phyloP scores from a whole-genome alignment of 2,113 vertebrate species.

The Columba livia region DNA sequence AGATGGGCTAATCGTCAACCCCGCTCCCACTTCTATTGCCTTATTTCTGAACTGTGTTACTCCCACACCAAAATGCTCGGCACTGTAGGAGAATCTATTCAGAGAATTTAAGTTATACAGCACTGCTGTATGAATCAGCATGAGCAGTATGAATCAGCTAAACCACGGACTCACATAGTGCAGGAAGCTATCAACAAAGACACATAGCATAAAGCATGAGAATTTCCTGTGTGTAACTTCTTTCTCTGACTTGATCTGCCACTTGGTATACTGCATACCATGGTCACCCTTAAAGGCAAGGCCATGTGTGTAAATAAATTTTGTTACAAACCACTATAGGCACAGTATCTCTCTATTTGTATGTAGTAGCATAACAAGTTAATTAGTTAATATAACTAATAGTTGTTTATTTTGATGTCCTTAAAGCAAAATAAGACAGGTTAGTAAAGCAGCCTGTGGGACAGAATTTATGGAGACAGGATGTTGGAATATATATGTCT shows the following conservation, averaged over 20 bases:
- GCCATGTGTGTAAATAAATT: neutral
- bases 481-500: neutral
- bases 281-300: neutral
- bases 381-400: too few relatives aligned
- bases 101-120: neutral
- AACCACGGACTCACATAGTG: fast-evolving
- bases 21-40: neutral
- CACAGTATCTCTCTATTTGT: neutral
- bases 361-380: neutral
- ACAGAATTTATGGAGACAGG: neutral
- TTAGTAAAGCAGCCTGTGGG: neutral
- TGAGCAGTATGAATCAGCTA: neutral
- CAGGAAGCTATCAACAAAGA: neutral
- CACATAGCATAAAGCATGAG: neutral
- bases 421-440: neutral
- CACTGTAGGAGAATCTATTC: neutral
- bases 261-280: neutral
- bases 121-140: neutral
- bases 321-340: neutral
- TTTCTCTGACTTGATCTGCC: neutral
- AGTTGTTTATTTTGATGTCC: neutral
- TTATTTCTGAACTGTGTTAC: neutral
- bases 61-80: neutral
- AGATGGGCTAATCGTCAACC: neutral
- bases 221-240: neutral